Evolutionary conservation across 2,888 invertebrate genomes (phyloP).

Genomic region (Clusia tigrina): DNA sequence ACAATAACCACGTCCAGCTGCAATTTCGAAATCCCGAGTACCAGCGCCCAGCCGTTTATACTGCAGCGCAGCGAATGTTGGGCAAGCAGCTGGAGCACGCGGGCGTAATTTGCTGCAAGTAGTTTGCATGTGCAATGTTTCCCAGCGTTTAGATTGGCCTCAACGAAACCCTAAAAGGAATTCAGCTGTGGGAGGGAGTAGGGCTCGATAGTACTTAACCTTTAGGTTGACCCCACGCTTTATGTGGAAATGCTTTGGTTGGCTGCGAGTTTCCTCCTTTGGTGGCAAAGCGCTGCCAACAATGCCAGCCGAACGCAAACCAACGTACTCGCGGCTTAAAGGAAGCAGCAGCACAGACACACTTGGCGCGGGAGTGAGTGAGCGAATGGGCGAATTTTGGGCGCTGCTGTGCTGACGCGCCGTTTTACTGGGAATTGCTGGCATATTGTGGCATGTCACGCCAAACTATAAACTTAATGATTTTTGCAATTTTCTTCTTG

Average conservation of each 20-base stretch:
- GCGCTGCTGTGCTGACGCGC: neutral
- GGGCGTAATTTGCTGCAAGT: neutral
- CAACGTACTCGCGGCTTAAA: neutral
- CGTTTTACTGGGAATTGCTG: neutral
- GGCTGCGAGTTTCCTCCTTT: neutral
- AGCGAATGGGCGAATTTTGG: neutral
- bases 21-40: neutral
- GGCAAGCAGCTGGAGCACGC: neutral
- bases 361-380: neutral
- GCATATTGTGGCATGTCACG: neutral
- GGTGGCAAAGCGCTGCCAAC: conserved; percentile 26
- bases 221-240: conserved; percentile 46
- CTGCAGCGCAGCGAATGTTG: too few relatives aligned
- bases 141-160: neutral
- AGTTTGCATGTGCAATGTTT: neutral
- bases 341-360: neutral
- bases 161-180: neutral
- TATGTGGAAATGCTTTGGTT: conserved; percentile 20
- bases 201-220: conserved; percentile 40
- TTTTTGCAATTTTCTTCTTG: too few relatives aligned
- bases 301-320: conserved; percentile 17
- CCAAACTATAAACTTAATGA: neutral
- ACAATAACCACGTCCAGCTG: neutral
- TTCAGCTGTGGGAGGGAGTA: neutral
- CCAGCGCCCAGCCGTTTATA: neutral